Evolutionary conservation across 37 sponge, comb jelly and placozoan genomes (phyloP).

Genomic region (Halisarca cf. caerulea): DNA sequence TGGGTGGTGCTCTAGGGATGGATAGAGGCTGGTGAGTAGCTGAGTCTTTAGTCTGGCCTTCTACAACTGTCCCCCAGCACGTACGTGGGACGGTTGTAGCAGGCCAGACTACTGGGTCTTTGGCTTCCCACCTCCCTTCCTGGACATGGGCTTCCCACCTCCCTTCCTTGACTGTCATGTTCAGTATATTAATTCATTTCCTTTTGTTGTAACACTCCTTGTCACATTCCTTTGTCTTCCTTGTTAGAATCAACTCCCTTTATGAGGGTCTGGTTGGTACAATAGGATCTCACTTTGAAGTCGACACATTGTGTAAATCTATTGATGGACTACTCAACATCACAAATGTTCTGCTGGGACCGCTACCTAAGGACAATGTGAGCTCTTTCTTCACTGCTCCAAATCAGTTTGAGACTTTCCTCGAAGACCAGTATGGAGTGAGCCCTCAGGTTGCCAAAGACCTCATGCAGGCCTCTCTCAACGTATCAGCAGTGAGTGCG

Average conservation of each 20-base stretch:
- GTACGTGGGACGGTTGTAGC: too few relatives aligned
- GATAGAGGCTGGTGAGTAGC: too few relatives aligned
- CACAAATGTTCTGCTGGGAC: background rate
- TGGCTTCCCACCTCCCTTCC: too few relatives aligned
- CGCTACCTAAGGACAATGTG: background rate
- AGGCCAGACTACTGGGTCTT: too few relatives aligned
- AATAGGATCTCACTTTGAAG: background rate
- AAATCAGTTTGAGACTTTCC: background rate
- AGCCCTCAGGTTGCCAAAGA: background rate
- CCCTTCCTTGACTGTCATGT: too few relatives aligned
- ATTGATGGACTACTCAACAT: background rate
- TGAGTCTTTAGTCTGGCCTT: too few relatives aligned
- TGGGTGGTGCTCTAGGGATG: too few relatives aligned
- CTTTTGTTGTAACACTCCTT: background rate
- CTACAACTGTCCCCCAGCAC: too few relatives aligned
- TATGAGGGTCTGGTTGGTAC: background rate
- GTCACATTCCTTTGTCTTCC: background rate
- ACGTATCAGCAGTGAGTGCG: slow-evolving; percentile 1
- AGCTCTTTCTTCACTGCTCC: background rate
- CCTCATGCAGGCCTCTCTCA: background rate
- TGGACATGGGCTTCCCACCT: too few relatives aligned
- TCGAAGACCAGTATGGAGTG: background rate
- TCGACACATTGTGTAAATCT: background rate
- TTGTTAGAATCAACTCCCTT: background rate
- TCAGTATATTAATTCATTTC: too few relatives aligned